Percentiles rank a stretch among this genome's conserved stretches.
Conservation (phyloP, 2,888 invertebrate species). For the Therioaphis trifolii region DNA sequence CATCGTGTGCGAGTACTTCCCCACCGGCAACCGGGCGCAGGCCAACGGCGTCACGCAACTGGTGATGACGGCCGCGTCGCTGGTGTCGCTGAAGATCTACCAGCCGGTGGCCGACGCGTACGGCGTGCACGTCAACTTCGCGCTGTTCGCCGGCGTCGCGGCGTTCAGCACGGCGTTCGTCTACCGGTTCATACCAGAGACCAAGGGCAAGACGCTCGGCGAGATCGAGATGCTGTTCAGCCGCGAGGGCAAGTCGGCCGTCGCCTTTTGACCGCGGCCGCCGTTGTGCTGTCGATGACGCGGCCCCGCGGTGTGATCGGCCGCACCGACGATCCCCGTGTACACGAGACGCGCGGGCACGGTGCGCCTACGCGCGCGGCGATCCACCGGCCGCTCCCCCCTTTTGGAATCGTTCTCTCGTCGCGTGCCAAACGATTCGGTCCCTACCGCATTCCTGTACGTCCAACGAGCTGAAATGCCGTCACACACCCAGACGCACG, state of each 20-base stretch:
- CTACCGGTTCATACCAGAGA: slow-evolving; percentile 71
- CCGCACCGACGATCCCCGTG: background rate
- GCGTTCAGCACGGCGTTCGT: background rate
- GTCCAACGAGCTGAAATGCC: background rate
- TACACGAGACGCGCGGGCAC: background rate
- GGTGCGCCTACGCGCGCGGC: background rate
- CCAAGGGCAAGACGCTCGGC: slow-evolving; percentile 78
- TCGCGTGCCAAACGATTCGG: background rate
- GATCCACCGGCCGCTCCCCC: too few relatives aligned
- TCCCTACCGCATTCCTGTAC: background rate
- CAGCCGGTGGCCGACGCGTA: background rate
- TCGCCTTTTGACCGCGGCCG: background rate
- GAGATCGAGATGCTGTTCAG: slow-evolving; percentile 73
- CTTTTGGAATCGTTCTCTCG: background rate
- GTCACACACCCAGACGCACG: too few relatives aligned
- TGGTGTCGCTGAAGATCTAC: slow-evolving; percentile 30
- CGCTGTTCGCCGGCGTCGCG: slow-evolving; percentile 1
- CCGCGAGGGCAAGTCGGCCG: background rate
- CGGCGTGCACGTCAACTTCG: slow-evolving; percentile 7
- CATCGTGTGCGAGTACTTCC: slow-evolving; percentile 28
- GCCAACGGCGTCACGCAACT: slow-evolving; percentile 25
- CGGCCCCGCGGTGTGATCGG: background rate
- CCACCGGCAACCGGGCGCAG: slow-evolving; percentile 17
- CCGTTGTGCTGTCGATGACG: background rate
- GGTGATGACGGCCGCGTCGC: slow-evolving; percentile 13